Base-by-base conservation (phyloP, 1,140 invertebrate genomes). In the Cotesia glomerata region DNA sequence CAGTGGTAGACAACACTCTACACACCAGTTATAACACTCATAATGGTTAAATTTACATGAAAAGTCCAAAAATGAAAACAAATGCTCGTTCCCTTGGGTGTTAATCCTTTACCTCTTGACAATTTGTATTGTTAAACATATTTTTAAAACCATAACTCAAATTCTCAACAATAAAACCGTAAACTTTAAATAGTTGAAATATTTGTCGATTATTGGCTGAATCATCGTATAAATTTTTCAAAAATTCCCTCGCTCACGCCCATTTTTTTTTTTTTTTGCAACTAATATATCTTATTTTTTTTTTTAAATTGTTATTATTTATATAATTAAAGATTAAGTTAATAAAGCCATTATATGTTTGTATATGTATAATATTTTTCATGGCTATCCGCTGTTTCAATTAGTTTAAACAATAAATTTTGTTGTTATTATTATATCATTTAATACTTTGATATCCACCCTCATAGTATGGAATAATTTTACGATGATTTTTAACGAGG, bases 401-500 rank as follows among this genome's bases (percentile, higher is more conserved):
- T 64, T 64, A 64, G 35, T 64, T 64, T 35, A 64, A 64, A 64
- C 62, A 64, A 64, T 64, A 64, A 26, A 26, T 26, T 26, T 26
- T 64, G 39, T n/a, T 39, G 11, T 64, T 64, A 36, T 45, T 8
- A 18, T 18, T 35, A 26, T 62, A 26, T 62, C 9, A 9, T 64
- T 64, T 39, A 9, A 9, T 35, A n/a, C 34, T 7, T 39, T 14
- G 36, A 11, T 64, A 2, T 39, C 36, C 2, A 8, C 36, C 16
- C 32, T 36, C 59, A 36, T 14, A 45, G 39, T 45, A 5, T 45
- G 11, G 7, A 45, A 45, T 45, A 16, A 39, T 64, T 64, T 64
- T 64, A 64, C 62, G 62, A 64, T 64, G 62, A 64, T 64, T 64
- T 64, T 64, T 64, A 35, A 64, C 35, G 62, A 64, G 34, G 62